Base-by-base conservation (phyloP, 2,888 invertebrate genomes). In the Loripinus fragilis region DNA sequence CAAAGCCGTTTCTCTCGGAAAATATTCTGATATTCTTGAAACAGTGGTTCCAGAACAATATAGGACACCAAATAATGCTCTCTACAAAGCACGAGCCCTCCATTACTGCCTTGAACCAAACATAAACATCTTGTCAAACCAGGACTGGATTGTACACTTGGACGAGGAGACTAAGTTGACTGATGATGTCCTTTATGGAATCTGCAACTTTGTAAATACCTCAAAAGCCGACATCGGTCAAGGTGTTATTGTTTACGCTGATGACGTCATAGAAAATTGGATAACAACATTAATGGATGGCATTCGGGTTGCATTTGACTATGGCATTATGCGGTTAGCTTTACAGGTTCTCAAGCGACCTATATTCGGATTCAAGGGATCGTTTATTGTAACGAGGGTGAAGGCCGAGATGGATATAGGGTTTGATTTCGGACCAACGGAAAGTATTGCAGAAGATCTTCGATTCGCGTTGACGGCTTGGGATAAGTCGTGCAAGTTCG, bases 121-220 rank as follows among this genome's bases (percentile, higher is more conserved):
- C 17, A 64, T 73, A 12, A 77, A 73, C 33, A 45, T 42, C 30
- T 64, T 73, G 60, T 52, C 48, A 17, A 67, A 68, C 60, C 64
- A 45, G 55, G 77, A 77, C n/a, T 77, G 77, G 77, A 77, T 73
- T 17, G 77, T 77, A n/a, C 77, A 77, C 45, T 60, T 77, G 8
- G 77, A 77, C 33, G 70, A 75, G 17, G 64, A 69, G 65, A 69
- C 75, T 8, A 69, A 55, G 17, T n/a, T 70, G 25, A 48, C 68
- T 42, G 68, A 77, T 50, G 12, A 52, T 48, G 30, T 52, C 38
- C 8, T 77, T 50, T 42, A 73, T 64, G 77, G 77, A 30, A 67
- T 77, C 20, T 35, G 52, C 20, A 60, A 77, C 50, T 77, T 77
- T 68, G 55, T 69, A 7, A 68, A n/a, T 20, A 60, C 68, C n/a